Evolutionary conservation across 2,888 invertebrate genomes (phyloP), one percentile per base, ranked within the genome.

Genomic region (Lasioglossum oenotherae): DNA sequence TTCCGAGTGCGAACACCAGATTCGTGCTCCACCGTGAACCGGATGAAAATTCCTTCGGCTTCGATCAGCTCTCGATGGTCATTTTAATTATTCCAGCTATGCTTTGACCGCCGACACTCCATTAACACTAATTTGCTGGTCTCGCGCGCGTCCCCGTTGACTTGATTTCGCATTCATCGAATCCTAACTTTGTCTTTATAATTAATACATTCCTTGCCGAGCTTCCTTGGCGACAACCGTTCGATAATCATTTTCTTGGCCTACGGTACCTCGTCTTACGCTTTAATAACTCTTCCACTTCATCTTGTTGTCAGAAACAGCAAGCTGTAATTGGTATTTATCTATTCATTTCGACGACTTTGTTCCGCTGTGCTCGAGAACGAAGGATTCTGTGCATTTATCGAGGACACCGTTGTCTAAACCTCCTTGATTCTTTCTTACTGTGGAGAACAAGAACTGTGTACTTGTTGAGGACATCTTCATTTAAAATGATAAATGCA

Each of bases 61-160:
- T 41, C 12, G 46, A 67, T 69, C 44, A 46, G 73, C 60, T 69
- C 31, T 31, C 73, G 81, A 74, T 19, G 46, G 69, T 41, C 78
- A 49, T 78, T 71, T 86, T 73, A 86, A 85, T 86, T 86, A 86
- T 86, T 85, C 85, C 85, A 78, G 35, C 12, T 67, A 31, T 49
- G 31, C 35, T 75, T 74, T 67, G 67, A 57, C 69, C 75, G 76
- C 71, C 73, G 86, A 74, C 86, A 79, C 86, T 82, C 60, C 76
- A 85, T 86, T 85, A 85, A 76, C 78, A 41, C 78, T 82, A 82
- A 86, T 85, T 85, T 73, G n/a, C 44, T 41, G 53, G 44, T 12
- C 53, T 19, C 35, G 23, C 64, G 41, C 35, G n/a, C 53, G 41
- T 12, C 35, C 35, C 12, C 44, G 19, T 44, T 64, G 14, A 27